These are phyloP conservation scores for Cephus cinctus DNA, from an alignment of 1,140 invertebrate genomes.

Conservation along the genomic window DNA sequence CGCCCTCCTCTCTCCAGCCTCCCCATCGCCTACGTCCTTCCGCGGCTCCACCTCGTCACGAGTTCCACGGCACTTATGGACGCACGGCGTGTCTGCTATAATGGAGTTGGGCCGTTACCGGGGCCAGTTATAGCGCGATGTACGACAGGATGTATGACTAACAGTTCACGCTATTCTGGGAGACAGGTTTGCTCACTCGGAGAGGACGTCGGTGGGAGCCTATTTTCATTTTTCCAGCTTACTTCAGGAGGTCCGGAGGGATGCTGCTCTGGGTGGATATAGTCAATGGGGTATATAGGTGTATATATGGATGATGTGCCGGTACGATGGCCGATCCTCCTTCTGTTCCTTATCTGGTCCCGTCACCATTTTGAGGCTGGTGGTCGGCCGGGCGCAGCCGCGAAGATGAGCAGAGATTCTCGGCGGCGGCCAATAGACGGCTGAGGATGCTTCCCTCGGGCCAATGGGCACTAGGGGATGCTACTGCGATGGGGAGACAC, in stretches of 20 bases:
- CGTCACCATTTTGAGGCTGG: slow-evolving; percentile 1
- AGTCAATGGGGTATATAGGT: neutral
- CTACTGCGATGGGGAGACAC: slow-evolving; percentile 11
- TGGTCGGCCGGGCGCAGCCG: slow-evolving; percentile 1
- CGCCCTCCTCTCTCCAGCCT: neutral
- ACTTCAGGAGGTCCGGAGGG: neutral
- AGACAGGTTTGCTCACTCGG: slow-evolving; percentile 22
- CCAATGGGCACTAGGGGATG: neutral
- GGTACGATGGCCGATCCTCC: no score
- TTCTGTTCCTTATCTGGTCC: no score
- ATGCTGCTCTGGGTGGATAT: neutral
- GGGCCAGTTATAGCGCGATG: slow-evolving; percentile 39
- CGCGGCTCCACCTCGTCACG: neutral
- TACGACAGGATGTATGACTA: slow-evolving; percentile 51
- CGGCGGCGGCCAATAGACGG: neutral
- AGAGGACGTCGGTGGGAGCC: neutral
- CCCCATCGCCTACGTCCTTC: slow-evolving; percentile 1
- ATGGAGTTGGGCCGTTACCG: slow-evolving; percentile 26
- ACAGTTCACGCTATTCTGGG: slow-evolving; percentile 47
- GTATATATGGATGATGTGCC: neutral
- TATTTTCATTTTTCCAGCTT: neutral
- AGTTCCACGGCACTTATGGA: neutral
- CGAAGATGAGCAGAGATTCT: slow-evolving; percentile 11
- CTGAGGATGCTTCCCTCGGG: slow-evolving; percentile 5
- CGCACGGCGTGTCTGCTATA: slow-evolving; percentile 30